Evolutionary conservation across 2,888 invertebrate species (phyloP), one percentile per base, ranked within the genome.

Genomic region (Epiperipatus broadwayi): DNA sequence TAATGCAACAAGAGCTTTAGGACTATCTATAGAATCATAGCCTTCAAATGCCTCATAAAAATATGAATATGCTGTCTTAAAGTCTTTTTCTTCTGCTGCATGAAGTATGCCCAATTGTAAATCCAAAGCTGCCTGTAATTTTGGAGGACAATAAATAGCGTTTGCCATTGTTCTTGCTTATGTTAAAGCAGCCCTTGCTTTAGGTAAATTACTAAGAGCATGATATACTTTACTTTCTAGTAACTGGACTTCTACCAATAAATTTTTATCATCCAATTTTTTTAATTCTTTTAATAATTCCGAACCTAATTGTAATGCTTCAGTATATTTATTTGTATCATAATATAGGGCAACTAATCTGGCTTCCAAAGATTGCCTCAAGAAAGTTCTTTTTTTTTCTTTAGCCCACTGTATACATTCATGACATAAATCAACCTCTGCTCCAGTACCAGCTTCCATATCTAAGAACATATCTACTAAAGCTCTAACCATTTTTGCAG

Each of bases 371-470:
- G 89, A 85, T 62, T 99, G 97, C 50, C 97, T 69, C 44, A 99
- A 65, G 62, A 95, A 99, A 15, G 91, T 93, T 49, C 97, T 73
- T 48, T 89, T 78, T 60, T 99, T 95, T 55, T 85, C 81, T 59
- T 89, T 89, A 21, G 97, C 91, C 97, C 97, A 97, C 65, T 91
- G 85, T 65, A 99, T 99, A 65, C 93, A 95, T 65, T 99, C 95
- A 65, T 63, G 53, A 44, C 67, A 67, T 31, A 69, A 49, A 16
- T 63, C 59, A 45, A 71, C 70, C 68, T 91, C 91, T 46, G 84
- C 84, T 37, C 93, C 93, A 46, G 87, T 89, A 35, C 79, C 83
- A 45, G 89, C 89, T 60, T 95, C 91, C 63, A 97, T 72, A 58
- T 91, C 93, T 49, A 97, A 65, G 63, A 97, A 97, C 66, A 89